These are phyloP conservation scores for Falco naumanni DNA, from an alignment of 2,797 vertebrate genomes.

Conservation along the genomic window DNA sequence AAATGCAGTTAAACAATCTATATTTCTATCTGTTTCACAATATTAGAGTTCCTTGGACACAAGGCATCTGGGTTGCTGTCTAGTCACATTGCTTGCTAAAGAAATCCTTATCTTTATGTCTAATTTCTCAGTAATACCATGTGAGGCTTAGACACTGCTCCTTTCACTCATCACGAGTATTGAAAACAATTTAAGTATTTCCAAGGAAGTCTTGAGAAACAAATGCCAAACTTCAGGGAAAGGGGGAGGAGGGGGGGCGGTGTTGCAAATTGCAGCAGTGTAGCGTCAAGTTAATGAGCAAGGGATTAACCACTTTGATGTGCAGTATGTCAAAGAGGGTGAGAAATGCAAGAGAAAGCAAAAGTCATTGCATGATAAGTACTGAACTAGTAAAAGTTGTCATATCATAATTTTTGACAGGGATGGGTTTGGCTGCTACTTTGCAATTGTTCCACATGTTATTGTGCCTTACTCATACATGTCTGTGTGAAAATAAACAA, in stretches of 20 bases:
- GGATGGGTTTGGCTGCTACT: background rate
- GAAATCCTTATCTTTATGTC: background rate
- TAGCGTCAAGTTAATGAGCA: background rate
- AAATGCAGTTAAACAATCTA: background rate
- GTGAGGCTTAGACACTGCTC: background rate
- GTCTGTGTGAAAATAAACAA: slow-evolving; percentile 4
- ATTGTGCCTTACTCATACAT: background rate
- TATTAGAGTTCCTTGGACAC: background rate
- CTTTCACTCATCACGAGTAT: background rate
- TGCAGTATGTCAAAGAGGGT: background rate
- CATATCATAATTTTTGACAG: background rate
- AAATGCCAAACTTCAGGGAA: background rate
- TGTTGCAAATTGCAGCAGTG: slow-evolving; percentile 1
- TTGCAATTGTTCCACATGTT: background rate
- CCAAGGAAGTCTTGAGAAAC: background rate
- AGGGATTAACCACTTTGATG: background rate
- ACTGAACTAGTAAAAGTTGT: background rate
- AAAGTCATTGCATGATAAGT: background rate
- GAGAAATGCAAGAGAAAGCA: background rate
- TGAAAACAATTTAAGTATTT: background rate
- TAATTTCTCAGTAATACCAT: slow-evolving; percentile 40
- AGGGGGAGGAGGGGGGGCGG: background rate
- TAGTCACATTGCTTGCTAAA: background rate
- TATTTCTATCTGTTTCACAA: background rate
- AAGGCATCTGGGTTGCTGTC: background rate